Conservation (phyloP, 1,140 invertebrate genomes). For the Zaprionus ornatus region DNA sequence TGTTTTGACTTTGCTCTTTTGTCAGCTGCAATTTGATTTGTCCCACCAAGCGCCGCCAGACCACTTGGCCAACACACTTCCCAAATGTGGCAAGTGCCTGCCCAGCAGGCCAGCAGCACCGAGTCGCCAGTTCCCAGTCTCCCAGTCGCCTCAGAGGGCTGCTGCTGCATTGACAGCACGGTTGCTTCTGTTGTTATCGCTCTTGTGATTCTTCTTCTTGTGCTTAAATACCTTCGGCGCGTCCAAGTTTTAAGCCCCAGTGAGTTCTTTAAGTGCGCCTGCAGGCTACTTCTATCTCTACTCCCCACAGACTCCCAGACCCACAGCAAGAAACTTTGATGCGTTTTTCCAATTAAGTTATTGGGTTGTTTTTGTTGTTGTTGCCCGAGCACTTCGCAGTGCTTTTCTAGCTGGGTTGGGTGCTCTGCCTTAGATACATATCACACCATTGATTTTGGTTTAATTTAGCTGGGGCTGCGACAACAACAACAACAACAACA, state of each 20-base stretch:
- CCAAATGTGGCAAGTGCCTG: conserved; percentile 11
- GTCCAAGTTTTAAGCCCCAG: conserved; percentile 33
- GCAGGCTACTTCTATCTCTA: conserved; percentile 12
- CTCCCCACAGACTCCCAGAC: neutral
- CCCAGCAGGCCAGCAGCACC: neutral
- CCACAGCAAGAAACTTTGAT: conserved; percentile 41
- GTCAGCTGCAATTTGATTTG: conserved; percentile 44
- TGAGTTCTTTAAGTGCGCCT: conserved; percentile 27
- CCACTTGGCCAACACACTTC: conserved; percentile 13
- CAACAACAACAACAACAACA: conserved; percentile 18
- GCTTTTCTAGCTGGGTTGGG: conserved; percentile 23
- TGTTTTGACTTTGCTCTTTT: conserved; percentile 59
- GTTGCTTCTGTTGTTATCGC: conserved; percentile 6
- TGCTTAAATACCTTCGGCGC: conserved; percentile 19
- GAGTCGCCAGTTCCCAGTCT: neutral
- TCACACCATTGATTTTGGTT: conserved; percentile 40
- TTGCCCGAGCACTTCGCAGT: conserved; percentile 36
- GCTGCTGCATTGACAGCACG: conserved; percentile 35
- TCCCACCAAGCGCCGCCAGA: neutral
- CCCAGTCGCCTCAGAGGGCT: neutral
- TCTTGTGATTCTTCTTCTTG: neutral
- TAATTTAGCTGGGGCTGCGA: conserved; percentile 14
- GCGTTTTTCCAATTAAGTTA: conserved; percentile 60
- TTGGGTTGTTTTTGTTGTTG: conserved; percentile 25
- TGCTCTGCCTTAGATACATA: conserved; percentile 26